Conservation (phyloP, 2,888 invertebrate genomes). For the Panorpa germanica region DNA sequence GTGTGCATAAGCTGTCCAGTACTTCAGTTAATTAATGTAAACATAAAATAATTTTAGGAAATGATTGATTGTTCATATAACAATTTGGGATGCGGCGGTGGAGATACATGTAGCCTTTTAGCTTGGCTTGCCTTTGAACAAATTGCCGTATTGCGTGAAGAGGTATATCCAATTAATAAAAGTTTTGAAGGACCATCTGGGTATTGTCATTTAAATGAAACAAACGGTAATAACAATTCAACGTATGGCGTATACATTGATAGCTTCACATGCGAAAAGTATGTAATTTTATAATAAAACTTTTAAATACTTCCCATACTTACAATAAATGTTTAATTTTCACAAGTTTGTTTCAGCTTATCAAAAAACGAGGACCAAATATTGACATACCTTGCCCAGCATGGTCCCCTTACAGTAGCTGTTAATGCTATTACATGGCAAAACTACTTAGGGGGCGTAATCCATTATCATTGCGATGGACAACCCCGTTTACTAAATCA, state of each 20-base stretch:
- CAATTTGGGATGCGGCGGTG: conserved; percentile 60
- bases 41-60: conserved; percentile 24
- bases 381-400: conserved; percentile 34
- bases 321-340: conserved; percentile 6
- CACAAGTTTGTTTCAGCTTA: conserved; percentile 41
- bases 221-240: too few species aligned
- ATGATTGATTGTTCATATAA: conserved; percentile 63
- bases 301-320: too few species aligned
- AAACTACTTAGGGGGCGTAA: conserved; percentile 67
- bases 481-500: conserved; percentile 44
- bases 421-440: conserved; percentile 76
- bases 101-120: conserved; percentile 60
- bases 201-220: conserved; percentile 1
- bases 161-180: conserved; percentile 36
- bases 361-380: conserved; percentile 43
- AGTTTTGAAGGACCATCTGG: conserved; percentile 6
- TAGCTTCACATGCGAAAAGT: conserved; percentile 13
- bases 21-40: conserved; percentile 3
- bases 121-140: conserved; percentile 45
- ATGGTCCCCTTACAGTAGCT: conserved; percentile 63
- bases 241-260: too few species aligned
- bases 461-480: conserved; percentile 61
- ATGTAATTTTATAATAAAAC: conserved; percentile 12
- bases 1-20: not conserved
- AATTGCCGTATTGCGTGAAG: conserved; percentile 32